These are phyloP conservation scores for Arctia plantaginis DNA, from an alignment of 2,888 invertebrate genomes.

Conservation along the genomic window DNA sequence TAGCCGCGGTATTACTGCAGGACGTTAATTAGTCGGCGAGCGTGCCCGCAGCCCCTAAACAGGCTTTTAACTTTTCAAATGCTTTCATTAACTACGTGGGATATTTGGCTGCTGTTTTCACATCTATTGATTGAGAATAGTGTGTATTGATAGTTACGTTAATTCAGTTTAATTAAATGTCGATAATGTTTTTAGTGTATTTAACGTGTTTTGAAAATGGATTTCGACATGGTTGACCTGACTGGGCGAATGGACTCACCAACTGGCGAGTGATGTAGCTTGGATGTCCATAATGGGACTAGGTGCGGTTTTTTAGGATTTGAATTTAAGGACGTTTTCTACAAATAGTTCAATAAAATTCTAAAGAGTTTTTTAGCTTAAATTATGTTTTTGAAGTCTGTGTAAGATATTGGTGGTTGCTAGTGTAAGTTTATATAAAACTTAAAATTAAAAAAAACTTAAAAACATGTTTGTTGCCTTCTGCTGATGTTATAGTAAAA, in stretches of 20 bases:
- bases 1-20: constrained; percentile 69
- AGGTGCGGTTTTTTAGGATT: background rate
- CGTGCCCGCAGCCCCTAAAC: constrained; percentile 70
- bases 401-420: background rate
- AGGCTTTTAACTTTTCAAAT: constrained; percentile 85
- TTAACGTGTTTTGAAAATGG: constrained; percentile 24
- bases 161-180: constrained; percentile 60
- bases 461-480: background rate
- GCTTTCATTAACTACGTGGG: constrained; percentile 77
- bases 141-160: constrained; percentile 59
- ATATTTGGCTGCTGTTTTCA: constrained; percentile 69
- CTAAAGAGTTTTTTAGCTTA: background rate
- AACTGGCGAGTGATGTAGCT: background rate
- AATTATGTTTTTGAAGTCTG: background rate
- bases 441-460: too few species aligned
- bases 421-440: background rate
- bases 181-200: constrained; percentile 17
- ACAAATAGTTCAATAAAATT: background rate
- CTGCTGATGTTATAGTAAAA: background rate
- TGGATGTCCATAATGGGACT: constrained; percentile 12
- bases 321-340: background rate
- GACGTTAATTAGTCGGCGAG: constrained; percentile 77
- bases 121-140: constrained; percentile 72
- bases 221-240: constrained; percentile 6
- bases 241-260: background rate